Evolutionary conservation across 2,797 vertebrate genomes (phyloP), one percentile per base, ranked within the genome.

Genomic region (Crenuchus spilurus): DNA sequence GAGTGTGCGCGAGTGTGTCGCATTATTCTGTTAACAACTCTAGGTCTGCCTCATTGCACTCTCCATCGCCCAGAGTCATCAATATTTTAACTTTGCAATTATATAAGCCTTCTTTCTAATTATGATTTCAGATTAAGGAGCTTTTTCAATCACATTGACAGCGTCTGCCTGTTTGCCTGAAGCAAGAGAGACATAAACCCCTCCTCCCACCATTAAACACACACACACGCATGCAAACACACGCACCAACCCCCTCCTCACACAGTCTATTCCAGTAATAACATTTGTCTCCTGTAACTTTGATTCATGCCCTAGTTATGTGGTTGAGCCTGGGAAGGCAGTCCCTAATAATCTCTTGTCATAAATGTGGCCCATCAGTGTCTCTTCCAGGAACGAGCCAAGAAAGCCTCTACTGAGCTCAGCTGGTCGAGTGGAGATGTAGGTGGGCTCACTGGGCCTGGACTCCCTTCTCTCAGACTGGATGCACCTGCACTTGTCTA

Each of bases 51-150:
- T 75, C 74, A 82, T 66, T 88, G 84, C 84, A 64, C 72, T 69
- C 75, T 55, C 24, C 71, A 52, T 78, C 79, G 87, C 89, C 84
- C 42, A 22, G 68, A 88, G 89, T 89, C 89, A 88, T 84, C 80
- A 70, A 91, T 87, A 90, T 86, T 90, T 89, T 84, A 89, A 89
- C 85, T 89, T 84, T 82, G 83, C 87, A 89, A 89, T 90, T 91
- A 90, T 87, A 88, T 83, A 85, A 88, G 83, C 80, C 85, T 76
- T 78, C 84, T 83, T 86, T 88, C 85, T 88, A 92, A 92, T 92
- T 92, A 91, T 89, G 88, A 88, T 89, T 87, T 83, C 85, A 90
- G 89, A 92, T 91, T 88, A 89, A 88, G 80, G 67, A 88, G 84
- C 82, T 83, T 85, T 86, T 91, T 90, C 88, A 88, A 88, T 90